Evolutionary conservation across 2,113 vertebrate species (phyloP), one percentile per base, ranked within the genome.

Genomic region (Channa maculata): DNA sequence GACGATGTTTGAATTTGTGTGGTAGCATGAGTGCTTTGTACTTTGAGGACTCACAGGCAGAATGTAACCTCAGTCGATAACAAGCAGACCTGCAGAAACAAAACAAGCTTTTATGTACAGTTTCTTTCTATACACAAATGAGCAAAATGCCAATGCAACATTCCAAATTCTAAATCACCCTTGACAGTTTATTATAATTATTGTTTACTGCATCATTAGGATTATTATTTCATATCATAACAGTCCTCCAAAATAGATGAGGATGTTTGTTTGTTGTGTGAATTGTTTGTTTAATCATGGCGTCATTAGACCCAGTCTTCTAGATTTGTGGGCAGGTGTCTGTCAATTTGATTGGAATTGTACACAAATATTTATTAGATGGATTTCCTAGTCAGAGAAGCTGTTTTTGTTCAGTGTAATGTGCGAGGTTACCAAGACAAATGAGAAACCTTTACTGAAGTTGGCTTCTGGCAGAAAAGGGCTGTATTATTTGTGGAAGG

Each of bases 1-100:
- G 41, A 60, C 54, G 14, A 77, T 74, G 36, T 60, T 60, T 50
- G 38, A 43, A 49, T 71, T 39, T 75, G 14, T 78, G 58, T 69
- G 34, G 49, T 13, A 45, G 51, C 53, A 54, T 54, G 36, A 59
- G 50, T 10, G 44, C 44, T 79, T 51, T 69, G 62, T 68, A 15
- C n/a, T 36, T 34, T 14, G 43, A 63, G 60, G 36, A 54, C 9
- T 61, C 5, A 11, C 11, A 54, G 38, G 10, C 38, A 54, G 44
- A n/a, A 8, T 3, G 15, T 14, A 55, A 52, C 36, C 12, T 61
- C 46, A 13, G 10, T 48, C 63, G 67, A 3, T 14, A 44, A 1
- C 41, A 50, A 37, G 4, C 54, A 44, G 14, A 36, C 24, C 24
- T 24, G 24, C 24, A 24, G 24, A 24, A 24, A 24, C 24, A 24